A percentile compares a stretch with the other conserved stretches of the same genome.
These are phyloP conservation scores for Jacana jacana DNA, from an alignment of 2,113 vertebrate genomes.

Conservation along the genomic window DNA sequence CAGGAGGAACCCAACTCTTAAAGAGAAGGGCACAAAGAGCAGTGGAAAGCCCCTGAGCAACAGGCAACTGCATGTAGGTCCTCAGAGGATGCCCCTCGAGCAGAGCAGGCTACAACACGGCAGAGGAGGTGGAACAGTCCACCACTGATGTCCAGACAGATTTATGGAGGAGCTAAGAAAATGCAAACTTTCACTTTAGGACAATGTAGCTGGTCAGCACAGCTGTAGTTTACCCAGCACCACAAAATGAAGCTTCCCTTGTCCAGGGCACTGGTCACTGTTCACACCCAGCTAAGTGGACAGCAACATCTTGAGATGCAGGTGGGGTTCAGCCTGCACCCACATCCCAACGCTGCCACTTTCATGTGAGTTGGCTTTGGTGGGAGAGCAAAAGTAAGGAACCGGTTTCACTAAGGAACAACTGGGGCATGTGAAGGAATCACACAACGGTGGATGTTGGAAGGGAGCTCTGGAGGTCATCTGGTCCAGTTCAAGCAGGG, in stretches of 20 bases:
- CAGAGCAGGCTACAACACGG: neutral
- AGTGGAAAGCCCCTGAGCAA: neutral
- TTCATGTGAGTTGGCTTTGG: neutral
- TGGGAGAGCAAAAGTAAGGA: neutral
- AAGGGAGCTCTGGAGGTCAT: neutral
- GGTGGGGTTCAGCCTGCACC: accelerated
- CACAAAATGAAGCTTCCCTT: neutral
- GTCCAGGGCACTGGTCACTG: neutral
- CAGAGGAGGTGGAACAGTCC: neutral
- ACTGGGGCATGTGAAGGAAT: neutral
- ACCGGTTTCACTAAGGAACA: neutral
- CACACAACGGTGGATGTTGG: neutral
- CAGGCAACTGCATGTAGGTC: neutral
- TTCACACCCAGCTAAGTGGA: neutral
- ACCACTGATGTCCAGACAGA: neutral
- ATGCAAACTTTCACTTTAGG: neutral
- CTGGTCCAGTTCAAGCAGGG: neutral
- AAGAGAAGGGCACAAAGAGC: neutral
- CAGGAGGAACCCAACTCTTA: neutral
- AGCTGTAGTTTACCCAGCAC: neutral
- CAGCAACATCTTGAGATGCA: neutral
- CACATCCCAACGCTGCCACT: neutral
- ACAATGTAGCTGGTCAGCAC: neutral
- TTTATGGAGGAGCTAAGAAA: neutral
- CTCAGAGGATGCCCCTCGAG: accelerated